Conservation (phyloP, 2,797 vertebrate genomes). For the Numenius phaeopus region DNA sequence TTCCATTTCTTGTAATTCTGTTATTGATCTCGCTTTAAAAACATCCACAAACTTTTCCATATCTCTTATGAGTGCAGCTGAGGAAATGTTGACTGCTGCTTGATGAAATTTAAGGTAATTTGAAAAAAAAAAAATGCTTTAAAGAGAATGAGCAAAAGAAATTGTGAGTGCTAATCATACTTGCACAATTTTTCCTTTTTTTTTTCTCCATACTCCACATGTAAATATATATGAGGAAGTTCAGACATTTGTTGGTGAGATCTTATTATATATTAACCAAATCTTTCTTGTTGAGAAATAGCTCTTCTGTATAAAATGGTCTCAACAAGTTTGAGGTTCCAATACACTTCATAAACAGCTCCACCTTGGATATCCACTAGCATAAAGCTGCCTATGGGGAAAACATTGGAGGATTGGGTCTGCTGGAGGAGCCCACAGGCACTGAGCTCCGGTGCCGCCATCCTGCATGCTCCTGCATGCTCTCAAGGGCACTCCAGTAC, state of each 20-base stretch:
- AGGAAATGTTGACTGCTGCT: not conserved
- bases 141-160: not conserved
- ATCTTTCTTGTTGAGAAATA: not conserved
- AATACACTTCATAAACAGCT: not conserved
- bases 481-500: conserved; percentile 44
- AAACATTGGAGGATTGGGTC: not conserved
- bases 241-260: not conserved
- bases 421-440: not conserved
- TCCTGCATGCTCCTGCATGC: accelerated
- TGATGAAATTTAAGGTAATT: not conserved
- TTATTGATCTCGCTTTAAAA: not conserved
- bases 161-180: not conserved
- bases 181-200: not conserved
- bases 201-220: not conserved
- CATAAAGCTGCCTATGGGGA: not conserved
- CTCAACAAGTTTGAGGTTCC: not conserved
- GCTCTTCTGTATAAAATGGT: not conserved
- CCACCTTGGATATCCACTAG: not conserved
- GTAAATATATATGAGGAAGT: not conserved
- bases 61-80: not conserved
- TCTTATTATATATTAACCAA: not conserved
- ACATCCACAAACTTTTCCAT: not conserved
- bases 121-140: not conserved
- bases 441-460: accelerated
- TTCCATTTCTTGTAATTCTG: not conserved